phyloP scores from a whole-genome alignment of 2,113 vertebrate species.

The zebrafish (Danio rerio) region GRCz12tu NC_133180.1:78815001-78815500 shows the following conservation, averaged over 20 bases:
- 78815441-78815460: neutral
- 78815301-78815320: conserved; percentile 18
- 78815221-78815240: conserved; percentile 17
- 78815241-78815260: conserved; percentile 24
- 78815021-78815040: no score
- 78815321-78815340: conserved; percentile 49
- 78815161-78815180: conserved; percentile 13
- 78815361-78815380: conserved; percentile 54
- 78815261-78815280: neutral
- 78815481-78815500: no score
- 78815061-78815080: conserved; percentile 23
- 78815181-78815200: neutral
- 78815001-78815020: no score
- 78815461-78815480: neutral
- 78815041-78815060: neutral
- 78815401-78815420: conserved; percentile 52
- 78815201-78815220: conserved; percentile 26
- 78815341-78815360: conserved; percentile 62
- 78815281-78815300: conserved; percentile 16
- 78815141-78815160: conserved; percentile 44
- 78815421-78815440: conserved; percentile 20
- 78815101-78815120: conserved; percentile 32
- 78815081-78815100: conserved; percentile 40
- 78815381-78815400: conserved; percentile 47
- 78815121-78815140: conserved; percentile 51